phyloP scores from a whole-genome alignment of 2,113 vertebrate species.

The Platichthys stellatus region DNA sequence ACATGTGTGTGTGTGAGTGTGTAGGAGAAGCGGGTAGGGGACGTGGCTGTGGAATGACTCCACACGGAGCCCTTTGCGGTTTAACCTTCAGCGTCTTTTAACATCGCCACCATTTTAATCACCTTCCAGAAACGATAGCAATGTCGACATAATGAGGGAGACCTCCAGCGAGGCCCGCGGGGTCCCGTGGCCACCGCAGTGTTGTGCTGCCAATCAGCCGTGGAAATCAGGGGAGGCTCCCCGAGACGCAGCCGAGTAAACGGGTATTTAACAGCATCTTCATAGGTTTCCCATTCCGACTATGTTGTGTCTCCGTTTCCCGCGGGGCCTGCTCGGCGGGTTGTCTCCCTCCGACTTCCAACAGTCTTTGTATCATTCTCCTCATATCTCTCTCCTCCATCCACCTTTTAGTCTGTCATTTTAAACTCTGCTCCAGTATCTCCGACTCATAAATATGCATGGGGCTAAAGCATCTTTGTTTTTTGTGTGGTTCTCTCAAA shows the following conservation, averaged over 20 bases:
- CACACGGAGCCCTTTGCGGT: slow-evolving; percentile 58
- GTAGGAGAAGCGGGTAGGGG: background rate
- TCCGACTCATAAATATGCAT: slow-evolving; percentile 70
- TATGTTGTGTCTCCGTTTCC: slow-evolving; percentile 35
- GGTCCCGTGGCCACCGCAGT: slow-evolving; percentile 60
- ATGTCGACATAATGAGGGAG: slow-evolving; percentile 68
- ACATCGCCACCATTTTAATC: slow-evolving; percentile 78
- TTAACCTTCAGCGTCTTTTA: slow-evolving; percentile 79
- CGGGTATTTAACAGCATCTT: slow-evolving; percentile 66
- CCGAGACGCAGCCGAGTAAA: slow-evolving; percentile 41
- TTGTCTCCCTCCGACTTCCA: slow-evolving; percentile 13
- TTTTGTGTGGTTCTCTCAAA: slow-evolving; percentile 73
- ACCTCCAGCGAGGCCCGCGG: slow-evolving; percentile 48
- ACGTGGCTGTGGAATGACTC: slow-evolving; percentile 38
- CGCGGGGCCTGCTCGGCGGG: background rate
- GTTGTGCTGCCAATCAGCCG: slow-evolving; percentile 62
- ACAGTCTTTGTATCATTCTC: slow-evolving; percentile 34
- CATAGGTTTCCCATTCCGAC: slow-evolving; percentile 38
- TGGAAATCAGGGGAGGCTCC: slow-evolving; percentile 34
- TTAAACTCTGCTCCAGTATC: slow-evolving; percentile 41
- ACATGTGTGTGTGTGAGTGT: background rate
- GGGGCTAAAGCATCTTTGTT: slow-evolving; percentile 66
- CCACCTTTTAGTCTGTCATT: slow-evolving; percentile 48
- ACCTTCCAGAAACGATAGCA: slow-evolving; percentile 64
- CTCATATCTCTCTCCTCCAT: slow-evolving; percentile 27